Base-by-base conservation (phyloP, 1,140 invertebrate species). In the Drosophila bifasciata region DNA sequence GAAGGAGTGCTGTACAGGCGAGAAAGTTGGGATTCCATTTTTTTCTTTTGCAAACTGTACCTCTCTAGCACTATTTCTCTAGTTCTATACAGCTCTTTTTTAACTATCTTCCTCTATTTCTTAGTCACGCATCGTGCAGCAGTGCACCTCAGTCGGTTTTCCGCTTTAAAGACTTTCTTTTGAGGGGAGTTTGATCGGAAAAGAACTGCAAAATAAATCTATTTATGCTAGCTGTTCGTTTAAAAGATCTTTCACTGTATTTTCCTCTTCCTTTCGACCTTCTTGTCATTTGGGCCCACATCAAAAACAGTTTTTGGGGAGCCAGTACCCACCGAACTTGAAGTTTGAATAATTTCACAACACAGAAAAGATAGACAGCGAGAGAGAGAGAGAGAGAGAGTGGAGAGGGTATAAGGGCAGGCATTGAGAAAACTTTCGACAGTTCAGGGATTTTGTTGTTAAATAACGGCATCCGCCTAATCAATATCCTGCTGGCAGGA, bases 261-360 rank as follows among this genome's bases (percentile, higher is more conserved):
- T 36, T 36, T 3, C 9, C 32, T 11, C 9, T 36, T 4, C 9
- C 32, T 36, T 36, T 36, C 0, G 32, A 13, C 9, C 32, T 11
- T 39, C 41, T 44, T 62, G 51, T 60, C 64, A 75, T 60, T 57
- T 41, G 43, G 15, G 1, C 23, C 23, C 17, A 21, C 15, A 57
- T 25, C 21, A 62, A n/a, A 45, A 57, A n/a, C 23, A 74, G 59
- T 57, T 55, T 60, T 28, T 16, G 25, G 25, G 4, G 41, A 69
- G 25, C 8, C n/a, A 43, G 21, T 41, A 2, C 25, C 25, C n/a
- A n/a, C n/a, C 25, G 2, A 36, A 7, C 43, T 74, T 64, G 28
- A 63, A 62, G 61, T 63, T 63, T 68, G 62, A 73, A 59, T 59
- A 68, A 51, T 44, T 44, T 28, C 66, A 11, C 3, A 36, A 1